Percentiles rank a stretch among this genome's conserved stretches.
Conservation (phyloP, 2,888 invertebrate species). For the Pasiphila rectangulata region DNA sequence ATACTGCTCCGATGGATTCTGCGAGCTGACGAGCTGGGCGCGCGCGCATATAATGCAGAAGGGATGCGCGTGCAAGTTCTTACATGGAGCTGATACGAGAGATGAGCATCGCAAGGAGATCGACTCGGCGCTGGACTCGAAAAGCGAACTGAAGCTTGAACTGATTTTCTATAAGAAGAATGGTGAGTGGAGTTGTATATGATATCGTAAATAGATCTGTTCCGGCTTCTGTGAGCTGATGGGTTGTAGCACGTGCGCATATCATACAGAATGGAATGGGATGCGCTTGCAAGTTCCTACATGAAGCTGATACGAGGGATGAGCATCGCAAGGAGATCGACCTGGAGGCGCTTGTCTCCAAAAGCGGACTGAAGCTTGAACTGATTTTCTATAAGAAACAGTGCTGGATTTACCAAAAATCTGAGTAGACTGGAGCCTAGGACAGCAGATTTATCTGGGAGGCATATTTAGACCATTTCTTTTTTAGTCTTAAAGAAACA, state of each 20-base stretch:
- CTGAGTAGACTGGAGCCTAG: too few relatives aligned
- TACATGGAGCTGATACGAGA: conserved; percentile 94
- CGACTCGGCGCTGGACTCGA: conserved; percentile 92
- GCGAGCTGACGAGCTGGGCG: conserved; percentile 95
- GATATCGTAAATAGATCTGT: conserved; percentile 98
- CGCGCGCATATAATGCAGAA: conserved; percentile 98
- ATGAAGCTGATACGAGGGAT: conserved; percentile 94
- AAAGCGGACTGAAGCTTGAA: conserved; percentile 95
- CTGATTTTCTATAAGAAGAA: conserved; percentile 97
- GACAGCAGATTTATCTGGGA: too few relatives aligned
- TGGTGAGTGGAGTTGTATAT: conserved; percentile 90
- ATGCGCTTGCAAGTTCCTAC: conserved; percentile 96
- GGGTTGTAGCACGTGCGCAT: conserved; percentile 94
- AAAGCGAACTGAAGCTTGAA: conserved; percentile 95
- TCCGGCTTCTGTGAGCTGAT: conserved; percentile 98
- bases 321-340: conserved; percentile 95
- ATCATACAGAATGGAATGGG: conserved; percentile 99
- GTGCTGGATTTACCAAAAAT: too few relatives aligned
- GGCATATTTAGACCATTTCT: too few relatives aligned
- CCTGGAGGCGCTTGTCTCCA: conserved; percentile 91
- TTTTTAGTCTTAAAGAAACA: too few relatives aligned
- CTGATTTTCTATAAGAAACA: conserved; percentile 97
- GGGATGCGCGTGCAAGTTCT: conserved; percentile 96
- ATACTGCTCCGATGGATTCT: conserved; percentile 97
- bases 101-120: conserved; percentile 94